phyloP scores from a whole-genome alignment of 1,140 invertebrate species.

The Araneus ventricosus region DNA sequence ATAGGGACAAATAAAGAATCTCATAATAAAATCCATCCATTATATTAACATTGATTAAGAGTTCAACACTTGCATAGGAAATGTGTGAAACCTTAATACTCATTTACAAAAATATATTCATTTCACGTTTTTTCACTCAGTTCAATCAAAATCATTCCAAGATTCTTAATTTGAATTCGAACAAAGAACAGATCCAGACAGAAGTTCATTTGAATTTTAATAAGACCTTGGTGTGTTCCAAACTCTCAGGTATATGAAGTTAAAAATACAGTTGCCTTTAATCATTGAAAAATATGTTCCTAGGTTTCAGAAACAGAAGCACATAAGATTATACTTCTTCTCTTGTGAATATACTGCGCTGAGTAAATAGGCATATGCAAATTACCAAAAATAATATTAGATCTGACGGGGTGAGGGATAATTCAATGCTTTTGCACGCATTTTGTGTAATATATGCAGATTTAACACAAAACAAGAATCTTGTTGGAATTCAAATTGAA shows the following conservation, averaged over 20 bases:
- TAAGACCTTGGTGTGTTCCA: not conserved
- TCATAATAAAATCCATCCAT: no score
- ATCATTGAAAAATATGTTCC: not conserved
- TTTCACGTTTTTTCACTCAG: not conserved
- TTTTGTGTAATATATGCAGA: slow-evolving; percentile 13
- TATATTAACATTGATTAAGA: no score
- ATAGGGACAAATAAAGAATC: no score
- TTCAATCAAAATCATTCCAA: not conserved
- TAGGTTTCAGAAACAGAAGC: not conserved
- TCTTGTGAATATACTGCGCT: not conserved
- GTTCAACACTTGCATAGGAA: no score
- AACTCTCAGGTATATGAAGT: not conserved
- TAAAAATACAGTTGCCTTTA: not conserved
- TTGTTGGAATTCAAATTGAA: slow-evolving; percentile 23
- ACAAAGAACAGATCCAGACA: not conserved
- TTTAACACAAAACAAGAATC: not conserved
- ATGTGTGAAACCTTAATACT: no score
- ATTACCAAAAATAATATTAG: slow-evolving; percentile 6
- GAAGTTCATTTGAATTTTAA: slow-evolving; percentile 28
- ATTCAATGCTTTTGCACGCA: not conserved
- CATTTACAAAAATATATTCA: no score
- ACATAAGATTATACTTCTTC: not conserved
- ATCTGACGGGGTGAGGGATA: not conserved
- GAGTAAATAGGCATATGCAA: not conserved
- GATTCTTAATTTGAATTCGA: not conserved